Conservation (phyloP, 1,140 invertebrate species). For the Drosophila orosa region DNA sequence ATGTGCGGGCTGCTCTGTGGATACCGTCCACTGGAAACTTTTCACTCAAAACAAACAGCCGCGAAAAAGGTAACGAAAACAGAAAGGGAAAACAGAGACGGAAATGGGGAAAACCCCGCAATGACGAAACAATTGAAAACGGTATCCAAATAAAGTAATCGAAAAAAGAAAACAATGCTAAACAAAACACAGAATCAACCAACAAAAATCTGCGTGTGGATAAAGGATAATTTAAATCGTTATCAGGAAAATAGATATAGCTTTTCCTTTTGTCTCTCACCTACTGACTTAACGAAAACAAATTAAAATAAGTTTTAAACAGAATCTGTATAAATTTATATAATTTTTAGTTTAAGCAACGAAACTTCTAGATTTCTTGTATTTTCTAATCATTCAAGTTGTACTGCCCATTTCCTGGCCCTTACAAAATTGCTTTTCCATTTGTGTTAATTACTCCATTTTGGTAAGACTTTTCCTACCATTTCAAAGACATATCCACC, state of each 20-base stretch:
- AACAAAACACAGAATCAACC: slow-evolving; percentile 10
- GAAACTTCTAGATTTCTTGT: background rate
- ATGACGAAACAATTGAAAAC: slow-evolving; percentile 62
- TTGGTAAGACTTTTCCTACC: background rate
- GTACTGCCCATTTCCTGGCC: background rate
- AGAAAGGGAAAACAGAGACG: slow-evolving; percentile 35
- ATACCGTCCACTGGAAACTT: slow-evolving; percentile 26
- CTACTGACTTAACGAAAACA: background rate
- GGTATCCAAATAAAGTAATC: slow-evolving; percentile 49
- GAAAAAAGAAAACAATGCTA: slow-evolving; percentile 28
- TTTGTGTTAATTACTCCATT: background rate
- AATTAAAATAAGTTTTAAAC: background rate
- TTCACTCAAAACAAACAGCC: slow-evolving; percentile 45
- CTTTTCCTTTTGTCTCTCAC: background rate
- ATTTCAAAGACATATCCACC: background rate
- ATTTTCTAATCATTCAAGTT: background rate
- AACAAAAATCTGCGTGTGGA: background rate
- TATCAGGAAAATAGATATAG: background rate
- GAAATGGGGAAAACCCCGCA: slow-evolving; percentile 31
- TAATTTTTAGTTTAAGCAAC: background rate
- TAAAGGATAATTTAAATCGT: slow-evolving; percentile 9
- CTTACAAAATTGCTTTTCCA: background rate
- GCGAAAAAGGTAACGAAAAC: slow-evolving; percentile 53
- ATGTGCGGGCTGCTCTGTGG: slow-evolving; percentile 7
- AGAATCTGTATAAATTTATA: background rate